A percentile compares a stretch with the other conserved stretches of the same genome.
These are phyloP conservation scores for Garra rufa DNA, from an alignment of 2,113 vertebrate species.

Conservation along the genomic window DNA sequence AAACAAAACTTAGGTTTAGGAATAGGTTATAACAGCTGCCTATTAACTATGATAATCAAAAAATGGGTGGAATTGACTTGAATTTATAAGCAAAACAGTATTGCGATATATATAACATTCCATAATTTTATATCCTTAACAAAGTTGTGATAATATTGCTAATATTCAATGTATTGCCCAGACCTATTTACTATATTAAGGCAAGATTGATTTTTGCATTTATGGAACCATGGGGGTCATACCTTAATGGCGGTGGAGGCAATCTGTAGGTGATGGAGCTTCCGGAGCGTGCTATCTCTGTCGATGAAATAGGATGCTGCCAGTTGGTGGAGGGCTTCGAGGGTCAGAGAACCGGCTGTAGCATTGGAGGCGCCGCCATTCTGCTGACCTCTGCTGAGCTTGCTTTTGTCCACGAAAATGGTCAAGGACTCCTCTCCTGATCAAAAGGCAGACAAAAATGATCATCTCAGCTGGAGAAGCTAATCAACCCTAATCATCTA, in stretches of 20 bases:
- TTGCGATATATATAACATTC: neutral
- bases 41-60: neutral
- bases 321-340: slow-evolving; percentile 81
- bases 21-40: too few relatives aligned
- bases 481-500: slow-evolving; percentile 68
- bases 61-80: neutral
- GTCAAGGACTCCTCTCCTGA: slow-evolving; percentile 83
- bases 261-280: slow-evolving; percentile 82
- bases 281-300: slow-evolving; percentile 79
- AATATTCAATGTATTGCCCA: neutral
- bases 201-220: neutral
- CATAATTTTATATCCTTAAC: neutral
- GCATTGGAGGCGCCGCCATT: slow-evolving; percentile 63
- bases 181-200: neutral
- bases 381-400: slow-evolving; percentile 71
- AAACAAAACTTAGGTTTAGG: too few relatives aligned
- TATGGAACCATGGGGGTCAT: neutral
- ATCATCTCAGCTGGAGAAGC: slow-evolving; percentile 65
- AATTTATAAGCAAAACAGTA: neutral
- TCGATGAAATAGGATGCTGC: slow-evolving; percentile 84
- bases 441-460: slow-evolving; percentile 59
- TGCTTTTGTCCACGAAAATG: slow-evolving; percentile 83
- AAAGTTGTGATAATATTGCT: neutral
- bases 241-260: slow-evolving; percentile 81
- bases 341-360: slow-evolving; percentile 68